phyloP scores from a whole-genome alignment of 2,113 vertebrate genomes.

The Channa argus region DNA sequence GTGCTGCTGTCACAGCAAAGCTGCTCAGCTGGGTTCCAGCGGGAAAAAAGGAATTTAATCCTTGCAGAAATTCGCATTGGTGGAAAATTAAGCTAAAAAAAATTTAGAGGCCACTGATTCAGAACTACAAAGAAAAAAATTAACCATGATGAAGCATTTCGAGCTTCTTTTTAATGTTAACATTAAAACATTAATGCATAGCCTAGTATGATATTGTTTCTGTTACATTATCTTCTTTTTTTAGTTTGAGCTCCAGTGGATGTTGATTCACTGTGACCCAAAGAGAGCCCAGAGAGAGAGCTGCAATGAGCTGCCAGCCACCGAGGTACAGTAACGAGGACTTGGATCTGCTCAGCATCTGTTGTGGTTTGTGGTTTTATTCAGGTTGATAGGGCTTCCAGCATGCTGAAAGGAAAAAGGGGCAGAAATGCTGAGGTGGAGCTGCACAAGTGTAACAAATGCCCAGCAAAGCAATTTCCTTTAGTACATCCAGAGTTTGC shows the following conservation, averaged over 20 bases:
- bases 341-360: conserved; percentile 35
- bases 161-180: not conserved
- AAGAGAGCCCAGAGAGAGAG: conserved; percentile 86
- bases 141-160: not conserved
- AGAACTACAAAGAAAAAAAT: conserved; percentile 18
- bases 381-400: conserved; percentile 22
- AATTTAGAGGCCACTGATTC: conserved; percentile 5
- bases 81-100: conserved; percentile 50
- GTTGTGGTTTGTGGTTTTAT: conserved; percentile 59
- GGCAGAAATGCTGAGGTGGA: conserved; percentile 32
- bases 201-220: not conserved
- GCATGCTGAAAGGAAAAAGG: conserved; percentile 23
- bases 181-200: not conserved
- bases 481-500: conserved; percentile 6
- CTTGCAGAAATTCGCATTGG: conserved; percentile 46
- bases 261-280: conserved; percentile 88
- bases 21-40: conserved; percentile 65
- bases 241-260: conserved; percentile 89
- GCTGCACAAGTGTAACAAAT: conserved; percentile 28
- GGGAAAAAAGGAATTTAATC: conserved; percentile 38
- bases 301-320: conserved; percentile 84
- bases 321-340: conserved; percentile 80
- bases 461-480: conserved; percentile 22
- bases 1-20: conserved; percentile 68
- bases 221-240: conserved; percentile 37